Base-by-base conservation (phyloP, 1,140 invertebrate species). In the Procambarus virginalis region DNA sequence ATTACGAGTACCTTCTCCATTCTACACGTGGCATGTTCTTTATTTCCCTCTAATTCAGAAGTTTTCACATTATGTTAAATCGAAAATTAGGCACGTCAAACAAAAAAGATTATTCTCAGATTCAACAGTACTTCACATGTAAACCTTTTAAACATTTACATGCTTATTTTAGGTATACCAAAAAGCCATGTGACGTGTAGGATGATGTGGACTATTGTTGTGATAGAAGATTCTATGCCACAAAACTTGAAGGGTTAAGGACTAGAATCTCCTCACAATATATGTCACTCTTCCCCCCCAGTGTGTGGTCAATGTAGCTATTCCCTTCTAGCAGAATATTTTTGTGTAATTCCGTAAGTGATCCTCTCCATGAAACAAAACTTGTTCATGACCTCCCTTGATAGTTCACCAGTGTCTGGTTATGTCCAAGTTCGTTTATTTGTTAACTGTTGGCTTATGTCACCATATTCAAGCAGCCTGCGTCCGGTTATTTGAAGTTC, bases 1-100 rank as follows among this genome's bases (percentile, higher is more conserved):
- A 78, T 51, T 79, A 79, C 1, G 88, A 84, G 81, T 73, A 73
- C 22, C 68, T n/a, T 34, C 5, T 34, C 68, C 8, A 68, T 34
- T 73, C 68, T 73, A 8, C 68, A 73, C 5, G 68, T 34, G 6
- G 34, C 68, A 73, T 73, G 68, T 10, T 20, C 6, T 3, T 55
- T 1, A 55, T 9, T 12, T 55, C 51, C 51, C 12, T 1, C 12
- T 1, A 55, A 12, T 4, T 55, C 6, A 55, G 8, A 55, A 55
- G 51, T 55, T 12, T 55, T 3, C 1, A 55, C 51, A 3, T 55
- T 55, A 8, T 0, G 51, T 55, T 55, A 12, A 55, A 55, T 8
- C 51, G 34, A 34, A 34, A 34, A 34, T 34, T 34, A 34, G 34
- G 34, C 34, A 34, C 34, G 34, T 34, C 34, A 34, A 34, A 34